Percentiles rank a stretch among this genome's conserved stretches.
These are phyloP conservation scores for Ahaetulla prasina DNA, from an alignment of 2,113 vertebrate genomes.

Conservation along the genomic window DNA sequence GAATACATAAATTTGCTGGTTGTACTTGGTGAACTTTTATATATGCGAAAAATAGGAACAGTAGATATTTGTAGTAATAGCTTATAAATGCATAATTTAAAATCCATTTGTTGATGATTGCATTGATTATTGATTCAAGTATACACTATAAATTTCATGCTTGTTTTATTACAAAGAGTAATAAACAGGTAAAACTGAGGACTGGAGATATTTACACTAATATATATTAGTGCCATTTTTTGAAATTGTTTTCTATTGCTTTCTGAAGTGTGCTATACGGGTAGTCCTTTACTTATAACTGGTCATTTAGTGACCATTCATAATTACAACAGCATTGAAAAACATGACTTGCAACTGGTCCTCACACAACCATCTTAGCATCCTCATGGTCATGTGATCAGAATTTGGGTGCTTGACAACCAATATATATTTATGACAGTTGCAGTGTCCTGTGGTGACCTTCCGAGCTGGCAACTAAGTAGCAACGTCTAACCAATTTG, in stretches of 20 bases:
- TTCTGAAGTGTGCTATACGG: background rate
- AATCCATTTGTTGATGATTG: background rate
- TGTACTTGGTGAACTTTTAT: background rate
- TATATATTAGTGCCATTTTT: background rate
- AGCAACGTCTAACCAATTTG: background rate
- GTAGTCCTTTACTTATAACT: background rate
- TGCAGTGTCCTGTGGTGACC: background rate
- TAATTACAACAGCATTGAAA: background rate
- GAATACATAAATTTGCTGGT: background rate
- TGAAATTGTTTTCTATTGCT: background rate
- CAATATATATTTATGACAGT: background rate
- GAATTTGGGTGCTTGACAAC: background rate
- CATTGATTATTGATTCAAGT: background rate
- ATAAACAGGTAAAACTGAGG: background rate
- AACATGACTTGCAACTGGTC: background rate
- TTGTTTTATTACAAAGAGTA: background rate
- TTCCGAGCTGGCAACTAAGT: background rate
- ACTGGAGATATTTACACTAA: background rate
- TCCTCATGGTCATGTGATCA: background rate
- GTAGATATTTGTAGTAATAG: constrained; percentile 29
- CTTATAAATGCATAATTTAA: background rate
- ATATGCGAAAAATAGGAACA: constrained; percentile 11
- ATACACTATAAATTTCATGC: background rate
- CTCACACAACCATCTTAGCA: background rate
- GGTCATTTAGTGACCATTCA: background rate